These are phyloP conservation scores for Nothobranchius furzeri DNA, from an alignment of 2,113 vertebrate species.

Conservation along the genomic window DNA sequence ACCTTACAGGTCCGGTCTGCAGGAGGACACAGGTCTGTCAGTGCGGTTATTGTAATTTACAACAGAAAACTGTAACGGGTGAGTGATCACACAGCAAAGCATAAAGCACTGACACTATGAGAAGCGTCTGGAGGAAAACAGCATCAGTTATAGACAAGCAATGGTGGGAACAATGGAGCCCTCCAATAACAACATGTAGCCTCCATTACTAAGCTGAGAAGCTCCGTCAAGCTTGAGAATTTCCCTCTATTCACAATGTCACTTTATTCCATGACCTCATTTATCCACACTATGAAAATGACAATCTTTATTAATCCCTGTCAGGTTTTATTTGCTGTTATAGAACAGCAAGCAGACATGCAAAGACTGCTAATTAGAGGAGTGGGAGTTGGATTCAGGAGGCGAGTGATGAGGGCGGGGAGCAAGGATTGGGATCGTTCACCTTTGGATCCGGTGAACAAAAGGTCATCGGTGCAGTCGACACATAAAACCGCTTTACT, in stretches of 20 bases:
- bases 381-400: neutral
- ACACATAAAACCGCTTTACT: slow-evolving; percentile 93
- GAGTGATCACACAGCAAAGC: neutral
- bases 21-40: slow-evolving; percentile 12
- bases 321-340: slow-evolving; percentile 35
- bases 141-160: neutral
- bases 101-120: neutral
- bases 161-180: neutral
- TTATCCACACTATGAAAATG: slow-evolving; percentile 18
- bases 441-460: slow-evolving; percentile 99
- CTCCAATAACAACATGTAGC: neutral
- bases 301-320: slow-evolving; percentile 33
- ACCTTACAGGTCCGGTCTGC: slow-evolving; percentile 98
- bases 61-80: neutral
- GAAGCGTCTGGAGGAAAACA: neutral
- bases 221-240: neutral
- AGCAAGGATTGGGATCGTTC: slow-evolving; percentile 1
- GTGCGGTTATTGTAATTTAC: neutral
- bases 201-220: slow-evolving; percentile 2
- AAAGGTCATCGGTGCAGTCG: slow-evolving; percentile 94
- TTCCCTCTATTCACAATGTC: neutral
- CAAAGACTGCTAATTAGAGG: slow-evolving; percentile 14
- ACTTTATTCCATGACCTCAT: slow-evolving; percentile 14
- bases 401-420: neutral
- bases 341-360: neutral